Percentiles rank a stretch among this genome's conserved stretches.
Evolutionary conservation across 2,797 vertebrate genomes (phyloP).

Genomic region (Gastrophryne carolinensis): DNA sequence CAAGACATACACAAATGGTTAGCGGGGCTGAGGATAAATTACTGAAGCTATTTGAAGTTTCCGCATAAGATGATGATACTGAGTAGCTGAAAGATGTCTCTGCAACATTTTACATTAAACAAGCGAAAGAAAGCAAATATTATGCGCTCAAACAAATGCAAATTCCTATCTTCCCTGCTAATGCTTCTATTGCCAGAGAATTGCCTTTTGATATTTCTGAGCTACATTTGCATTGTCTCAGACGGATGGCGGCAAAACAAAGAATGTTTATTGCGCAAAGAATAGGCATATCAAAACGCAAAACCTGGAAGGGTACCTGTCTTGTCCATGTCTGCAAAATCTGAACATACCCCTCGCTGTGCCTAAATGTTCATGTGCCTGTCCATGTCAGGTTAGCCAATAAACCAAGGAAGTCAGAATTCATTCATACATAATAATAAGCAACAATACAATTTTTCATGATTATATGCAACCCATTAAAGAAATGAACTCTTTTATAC

Average conservation of each 20-base stretch:
- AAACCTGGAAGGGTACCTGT: conserved; percentile 5
- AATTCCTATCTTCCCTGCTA: neutral
- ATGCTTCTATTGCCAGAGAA: neutral
- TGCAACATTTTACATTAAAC: conserved; percentile 16
- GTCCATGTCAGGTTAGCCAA: neutral
- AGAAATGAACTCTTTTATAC: too few species aligned
- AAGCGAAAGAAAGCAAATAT: conserved; percentile 23
- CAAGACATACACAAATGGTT: neutral
- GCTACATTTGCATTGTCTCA: neutral
- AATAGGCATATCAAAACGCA: conserved; percentile 13
- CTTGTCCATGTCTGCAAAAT: neutral
- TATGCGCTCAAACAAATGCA: conserved; percentile 15
- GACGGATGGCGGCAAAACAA: conserved; percentile 3
- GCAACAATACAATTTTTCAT: neutral
- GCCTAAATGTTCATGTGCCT: conserved; percentile 7
- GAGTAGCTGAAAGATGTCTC: conserved; percentile 16
- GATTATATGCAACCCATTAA: too few species aligned
- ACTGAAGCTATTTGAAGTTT: neutral
- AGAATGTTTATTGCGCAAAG: conserved; percentile 11
- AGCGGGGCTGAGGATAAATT: conserved; percentile 2
- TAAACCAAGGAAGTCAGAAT: neutral
- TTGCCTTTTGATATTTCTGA: conserved; percentile 8
- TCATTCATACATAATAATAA: conserved; percentile 23
- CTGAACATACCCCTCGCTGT: neutral
- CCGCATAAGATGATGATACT: conserved; percentile 14